Conservation (phyloP, 1,140 invertebrate genomes). For the Drosophila mojavensis region DNA sequence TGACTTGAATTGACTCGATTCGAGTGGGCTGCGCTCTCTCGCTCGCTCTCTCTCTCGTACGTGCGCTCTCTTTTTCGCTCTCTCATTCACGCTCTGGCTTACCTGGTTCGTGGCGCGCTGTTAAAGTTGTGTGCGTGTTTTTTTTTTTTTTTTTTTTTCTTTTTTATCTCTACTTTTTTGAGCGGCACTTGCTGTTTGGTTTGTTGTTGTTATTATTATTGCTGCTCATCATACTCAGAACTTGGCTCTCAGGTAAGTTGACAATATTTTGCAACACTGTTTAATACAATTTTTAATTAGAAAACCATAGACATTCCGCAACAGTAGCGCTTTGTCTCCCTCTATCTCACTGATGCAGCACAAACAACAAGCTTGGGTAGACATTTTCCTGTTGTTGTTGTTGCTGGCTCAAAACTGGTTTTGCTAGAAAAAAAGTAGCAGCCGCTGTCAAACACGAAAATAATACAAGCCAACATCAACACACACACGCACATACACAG, state of each 20-base stretch:
- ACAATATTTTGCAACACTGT: conserved; percentile 15
- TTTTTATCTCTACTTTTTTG: neutral
- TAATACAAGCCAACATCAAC: conserved; percentile 33
- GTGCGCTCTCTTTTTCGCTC: neutral
- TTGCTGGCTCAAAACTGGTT: conserved; percentile 64
- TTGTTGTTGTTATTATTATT: conserved; percentile 18
- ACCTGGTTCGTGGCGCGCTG: conserved; percentile 37
- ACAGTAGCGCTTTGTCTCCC: neutral
- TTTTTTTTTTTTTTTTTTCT: neutral
- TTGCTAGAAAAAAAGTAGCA: conserved; percentile 57
- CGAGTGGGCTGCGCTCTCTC: conserved; percentile 28
- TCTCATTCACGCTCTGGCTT: conserved; percentile 9
- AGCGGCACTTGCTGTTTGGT: conserved; percentile 19
- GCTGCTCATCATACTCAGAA: conserved; percentile 1
- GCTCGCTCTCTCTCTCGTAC: neutral
- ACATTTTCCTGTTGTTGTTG: conserved; percentile 47
- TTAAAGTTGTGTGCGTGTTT: conserved; percentile 16
- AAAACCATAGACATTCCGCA: conserved; percentile 33
- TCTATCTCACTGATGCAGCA: neutral
- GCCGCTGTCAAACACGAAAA: conserved; percentile 59
- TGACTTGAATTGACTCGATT: conserved; percentile 9
- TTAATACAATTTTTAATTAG: conserved; percentile 20
- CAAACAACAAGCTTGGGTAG: conserved; percentile 33
- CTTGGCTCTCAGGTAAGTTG: conserved; percentile 19
- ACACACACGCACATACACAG: conserved; percentile 10